These are phyloP conservation scores for Mirounga angustirostris DNA, from an alignment of 2,113 vertebrate species.

Conservation along the genomic window DNA sequence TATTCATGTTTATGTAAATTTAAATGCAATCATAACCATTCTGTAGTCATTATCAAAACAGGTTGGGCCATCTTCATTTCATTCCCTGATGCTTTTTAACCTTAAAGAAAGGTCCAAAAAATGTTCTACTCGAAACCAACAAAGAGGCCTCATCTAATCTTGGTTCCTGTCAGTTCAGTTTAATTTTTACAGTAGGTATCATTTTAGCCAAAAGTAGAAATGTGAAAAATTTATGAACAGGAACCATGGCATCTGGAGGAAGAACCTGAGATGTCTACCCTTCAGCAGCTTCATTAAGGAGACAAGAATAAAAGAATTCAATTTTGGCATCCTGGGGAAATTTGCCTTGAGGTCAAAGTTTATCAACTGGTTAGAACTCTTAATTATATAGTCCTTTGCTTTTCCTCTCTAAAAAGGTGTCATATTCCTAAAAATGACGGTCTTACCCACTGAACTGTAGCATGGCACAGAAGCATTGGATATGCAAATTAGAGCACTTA, in stretches of 20 bases:
- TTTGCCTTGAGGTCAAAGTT: constrained; percentile 79
- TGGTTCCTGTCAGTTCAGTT: constrained; percentile 76
- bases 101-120: constrained; percentile 75
- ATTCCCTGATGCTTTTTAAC: constrained; percentile 82
- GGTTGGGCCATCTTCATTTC: constrained; percentile 68
- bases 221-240: constrained; percentile 80
- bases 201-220: constrained; percentile 71
- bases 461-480: constrained; percentile 55
- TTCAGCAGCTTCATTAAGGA: constrained; percentile 77
- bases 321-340: constrained; percentile 62
- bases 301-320: constrained; percentile 65
- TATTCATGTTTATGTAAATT: constrained; percentile 61
- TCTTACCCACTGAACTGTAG: constrained; percentile 60
- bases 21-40: constrained; percentile 62
- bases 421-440: constrained; percentile 21
- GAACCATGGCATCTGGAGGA: constrained; percentile 78
- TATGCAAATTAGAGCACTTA: constrained; percentile 65
- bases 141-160: constrained; percentile 66
- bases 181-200: constrained; percentile 77
- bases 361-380: constrained; percentile 71
- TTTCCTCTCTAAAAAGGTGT: constrained; percentile 42
- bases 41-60: constrained; percentile 79
- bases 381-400: neutral
- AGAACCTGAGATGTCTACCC: constrained; percentile 52
- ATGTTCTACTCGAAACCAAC: constrained; percentile 63